Base-by-base conservation (phyloP, 2,797 vertebrate species). In the Sebastolobus alascanus region DNA sequence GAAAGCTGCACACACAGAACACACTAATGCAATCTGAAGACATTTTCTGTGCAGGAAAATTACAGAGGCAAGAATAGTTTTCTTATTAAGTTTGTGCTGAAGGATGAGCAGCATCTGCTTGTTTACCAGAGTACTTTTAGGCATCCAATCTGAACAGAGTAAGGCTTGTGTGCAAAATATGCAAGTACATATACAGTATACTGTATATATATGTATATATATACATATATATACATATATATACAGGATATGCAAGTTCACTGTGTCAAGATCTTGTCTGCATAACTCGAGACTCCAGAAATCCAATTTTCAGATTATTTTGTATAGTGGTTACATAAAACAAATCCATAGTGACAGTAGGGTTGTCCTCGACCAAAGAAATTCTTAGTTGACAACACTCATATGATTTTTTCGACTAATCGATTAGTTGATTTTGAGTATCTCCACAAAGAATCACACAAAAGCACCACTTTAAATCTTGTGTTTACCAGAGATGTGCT, bases 1-100 rank as follows among this genome's bases (percentile, higher is more conserved):
- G 52, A 58, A 81, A 73, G 55, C 78, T 7, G 33, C 38, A 68
- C 29, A 72, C 50, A 38, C n/a, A 71, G 22, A 59, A 59, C 3
- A 68, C 43, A 37, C 8, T 43, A 16, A 54, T 37, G 38, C 27
- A 3, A 33, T 38, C 14, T 55, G 18, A 16, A 10, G 27, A 43
- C 14, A 16, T 25, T 16, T 11, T 56, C 35, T 55, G 46, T 46
- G 29, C 33, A 37, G 20, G 3, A 64, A 33, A 69, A 60, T 52
- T 9, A 74, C 29, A 75, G 60, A 54, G 29, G 33, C 3, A 38
- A 40, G 6, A 10, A 33, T 4, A 25, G 9, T 13, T 54, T 22
- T 43, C 1, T 58, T 27, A 29, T 66, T 68, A 27, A 52, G 38
- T 29, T n/a, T 56, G 13, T 38, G 8, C 10, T 59, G 38, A 29